A percentile compares a stretch with the other conserved stretches of the same genome.
These are phyloP conservation scores for Oxytorus armatus DNA, from an alignment of 2,888 invertebrate genomes.

Conservation along the genomic window DNA sequence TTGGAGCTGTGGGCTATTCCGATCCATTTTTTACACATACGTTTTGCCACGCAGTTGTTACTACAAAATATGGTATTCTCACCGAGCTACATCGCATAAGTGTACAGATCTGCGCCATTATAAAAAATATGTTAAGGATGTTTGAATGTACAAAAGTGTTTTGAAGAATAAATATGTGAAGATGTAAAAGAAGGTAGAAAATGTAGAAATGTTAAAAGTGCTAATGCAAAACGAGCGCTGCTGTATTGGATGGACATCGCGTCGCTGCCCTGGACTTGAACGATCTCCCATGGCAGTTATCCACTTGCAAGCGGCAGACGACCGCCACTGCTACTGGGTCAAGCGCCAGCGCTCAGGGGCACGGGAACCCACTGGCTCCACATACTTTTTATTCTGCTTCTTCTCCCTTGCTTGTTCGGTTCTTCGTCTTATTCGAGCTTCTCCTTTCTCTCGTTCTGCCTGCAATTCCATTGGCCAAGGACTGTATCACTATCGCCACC, in stretches of 20 bases:
- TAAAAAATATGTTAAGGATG: constrained; percentile 61
- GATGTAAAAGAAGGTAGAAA: not conserved
- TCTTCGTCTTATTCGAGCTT: constrained; percentile 61
- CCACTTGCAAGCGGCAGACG: constrained; percentile 78
- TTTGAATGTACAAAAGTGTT: constrained; percentile 57
- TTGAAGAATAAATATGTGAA: not conserved
- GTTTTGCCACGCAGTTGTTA: no score
- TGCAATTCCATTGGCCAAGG: constrained; percentile 54
- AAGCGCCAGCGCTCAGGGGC: constrained; percentile 78
- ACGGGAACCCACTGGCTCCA: constrained; percentile 73
- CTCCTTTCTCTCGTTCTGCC: constrained; percentile 51
- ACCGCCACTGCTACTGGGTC: constrained; percentile 79
- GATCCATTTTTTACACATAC: no score
- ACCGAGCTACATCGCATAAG: no score
- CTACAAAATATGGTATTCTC: no score
- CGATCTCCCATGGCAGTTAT: constrained; percentile 79
- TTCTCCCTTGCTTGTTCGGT: constrained; percentile 53
- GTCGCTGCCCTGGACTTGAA: constrained; percentile 70
- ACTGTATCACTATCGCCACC: constrained; percentile 40
- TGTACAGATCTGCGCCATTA: no score
- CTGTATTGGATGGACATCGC: constrained; percentile 65
- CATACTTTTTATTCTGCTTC: constrained; percentile 59
- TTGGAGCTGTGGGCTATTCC: no score
- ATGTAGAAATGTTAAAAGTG: not conserved
- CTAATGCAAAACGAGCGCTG: no score